Conservation (phyloP, 1,140 invertebrate genomes). For the Drosophila kohkoa region DNA sequence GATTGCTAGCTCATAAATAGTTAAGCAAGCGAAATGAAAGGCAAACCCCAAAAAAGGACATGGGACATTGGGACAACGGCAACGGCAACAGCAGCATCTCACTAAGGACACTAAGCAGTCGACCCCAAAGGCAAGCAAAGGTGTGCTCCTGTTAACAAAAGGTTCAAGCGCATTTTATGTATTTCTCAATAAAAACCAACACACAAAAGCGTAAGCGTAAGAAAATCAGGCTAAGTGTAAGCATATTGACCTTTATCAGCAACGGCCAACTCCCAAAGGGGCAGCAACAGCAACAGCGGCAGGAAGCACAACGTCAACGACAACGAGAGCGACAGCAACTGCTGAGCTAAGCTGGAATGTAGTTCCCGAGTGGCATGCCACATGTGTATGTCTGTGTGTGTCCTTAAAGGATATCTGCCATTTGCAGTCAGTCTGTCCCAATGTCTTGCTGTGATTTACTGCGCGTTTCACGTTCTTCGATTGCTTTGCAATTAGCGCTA, state of each 20-base stretch:
- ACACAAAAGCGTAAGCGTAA: slow-evolving; percentile 61
- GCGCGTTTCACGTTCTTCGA: slow-evolving; percentile 66
- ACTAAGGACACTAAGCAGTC: slow-evolving; percentile 27
- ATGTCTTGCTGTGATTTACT: slow-evolving; percentile 61
- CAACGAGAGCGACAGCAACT: slow-evolving; percentile 33
- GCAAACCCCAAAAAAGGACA: slow-evolving; percentile 57
- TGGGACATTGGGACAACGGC: slow-evolving; percentile 33
- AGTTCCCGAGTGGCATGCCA: slow-evolving; percentile 6
- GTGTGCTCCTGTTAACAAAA: slow-evolving; percentile 73
- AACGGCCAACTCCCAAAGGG: slow-evolving; percentile 45
- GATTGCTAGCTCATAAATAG: slow-evolving; percentile 83
- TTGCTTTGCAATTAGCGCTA: slow-evolving; percentile 81
- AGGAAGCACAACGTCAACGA: not conserved
- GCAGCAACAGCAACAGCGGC: not conserved
- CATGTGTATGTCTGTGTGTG: slow-evolving; percentile 7
- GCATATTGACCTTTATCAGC: slow-evolving; percentile 77
- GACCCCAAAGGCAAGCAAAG: slow-evolving; percentile 51
- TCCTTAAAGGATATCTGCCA: slow-evolving; percentile 27
- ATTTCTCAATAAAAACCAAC: slow-evolving; percentile 72
- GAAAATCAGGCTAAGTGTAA: slow-evolving; percentile 80
- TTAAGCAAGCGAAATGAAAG: slow-evolving; percentile 79
- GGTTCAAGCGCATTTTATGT: slow-evolving; percentile 79
- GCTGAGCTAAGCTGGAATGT: slow-evolving; percentile 42
- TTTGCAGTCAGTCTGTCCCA: slow-evolving; percentile 15
- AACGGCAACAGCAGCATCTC: slow-evolving; percentile 19